Conservation (phyloP, 2,113 vertebrate species). For the Nyctibius bracteatus region DNA sequence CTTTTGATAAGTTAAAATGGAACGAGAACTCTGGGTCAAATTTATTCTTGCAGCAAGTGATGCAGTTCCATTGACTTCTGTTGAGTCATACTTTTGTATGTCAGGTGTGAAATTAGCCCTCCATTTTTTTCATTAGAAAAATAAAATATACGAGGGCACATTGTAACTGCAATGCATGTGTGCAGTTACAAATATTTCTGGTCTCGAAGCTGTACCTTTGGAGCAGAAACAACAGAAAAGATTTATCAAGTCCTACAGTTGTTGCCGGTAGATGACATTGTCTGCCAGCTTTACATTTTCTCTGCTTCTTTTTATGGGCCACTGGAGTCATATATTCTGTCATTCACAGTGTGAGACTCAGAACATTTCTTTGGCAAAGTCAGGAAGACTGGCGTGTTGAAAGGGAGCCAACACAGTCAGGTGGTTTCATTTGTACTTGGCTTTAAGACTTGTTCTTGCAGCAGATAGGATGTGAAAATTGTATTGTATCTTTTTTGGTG, state of each 20-base stretch:
- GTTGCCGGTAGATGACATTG: conserved; percentile 64
- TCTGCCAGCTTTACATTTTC: conserved; percentile 40
- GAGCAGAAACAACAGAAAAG: conserved; percentile 33
- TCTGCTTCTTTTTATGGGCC: conserved; percentile 61
- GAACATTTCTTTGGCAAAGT: conserved; percentile 51
- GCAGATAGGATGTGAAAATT: neutral
- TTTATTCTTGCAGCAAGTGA: conserved; percentile 6
- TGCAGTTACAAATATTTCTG: neutral
- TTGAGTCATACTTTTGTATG: conserved; percentile 1
- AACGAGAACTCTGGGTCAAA: neutral
- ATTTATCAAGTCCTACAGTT: conserved; percentile 15
- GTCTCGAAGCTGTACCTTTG: neutral
- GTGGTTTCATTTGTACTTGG: conserved; percentile 32
- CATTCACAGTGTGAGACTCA: conserved; percentile 19
- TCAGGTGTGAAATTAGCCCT: neutral
- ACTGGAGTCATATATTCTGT: conserved; percentile 55
- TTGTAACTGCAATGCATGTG: neutral
- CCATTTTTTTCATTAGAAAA: neutral
- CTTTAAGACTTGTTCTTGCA: conserved; percentile 32
- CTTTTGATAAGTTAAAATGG: conserved; percentile 30
- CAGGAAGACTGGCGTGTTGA: conserved; percentile 48
- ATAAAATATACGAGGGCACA: neutral
- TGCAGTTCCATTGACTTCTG: conserved; percentile 26
- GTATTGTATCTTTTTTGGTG: neutral
- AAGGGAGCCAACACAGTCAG: conserved; percentile 33